Conservation (phyloP, 2,797 vertebrate genomes). For the Bradypodion pumilum region DNA sequence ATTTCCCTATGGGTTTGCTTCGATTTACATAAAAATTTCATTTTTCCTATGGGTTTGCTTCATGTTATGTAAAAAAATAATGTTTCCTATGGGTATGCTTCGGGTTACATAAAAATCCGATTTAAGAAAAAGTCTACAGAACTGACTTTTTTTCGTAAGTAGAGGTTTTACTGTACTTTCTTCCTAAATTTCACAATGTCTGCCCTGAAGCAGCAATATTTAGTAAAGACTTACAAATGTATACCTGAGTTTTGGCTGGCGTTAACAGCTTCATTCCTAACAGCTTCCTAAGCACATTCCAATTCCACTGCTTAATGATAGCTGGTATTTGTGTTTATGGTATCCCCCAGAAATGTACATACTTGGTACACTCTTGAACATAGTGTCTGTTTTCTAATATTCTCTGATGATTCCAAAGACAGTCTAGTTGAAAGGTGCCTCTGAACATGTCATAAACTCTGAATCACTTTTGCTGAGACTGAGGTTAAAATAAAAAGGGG, state of each 20-base stretch:
- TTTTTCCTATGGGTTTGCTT: too few relatives aligned
- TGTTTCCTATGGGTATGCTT: too few relatives aligned
- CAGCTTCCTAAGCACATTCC: constrained; percentile 24
- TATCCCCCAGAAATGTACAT: neutral
- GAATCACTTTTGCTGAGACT: constrained; percentile 59
- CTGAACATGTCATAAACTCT: constrained; percentile 56
- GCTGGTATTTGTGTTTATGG: constrained; percentile 13
- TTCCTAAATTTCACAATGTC: constrained; percentile 24
- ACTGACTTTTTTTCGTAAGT: too few relatives aligned
- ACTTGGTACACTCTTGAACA: constrained; percentile 51
- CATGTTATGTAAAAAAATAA: too few relatives aligned
- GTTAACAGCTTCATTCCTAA: too few relatives aligned
- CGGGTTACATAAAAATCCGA: too few relatives aligned
- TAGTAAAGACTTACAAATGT: constrained; percentile 23
- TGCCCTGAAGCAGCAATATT: constrained; percentile 9
- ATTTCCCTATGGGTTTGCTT: too few relatives aligned
- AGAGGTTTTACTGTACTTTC: too few relatives aligned
- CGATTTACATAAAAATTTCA: too few relatives aligned
- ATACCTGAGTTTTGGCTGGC: constrained; percentile 32
- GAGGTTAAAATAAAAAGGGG: constrained; percentile 68
- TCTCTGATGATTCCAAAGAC: constrained; percentile 68
- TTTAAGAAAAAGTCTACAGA: too few relatives aligned
- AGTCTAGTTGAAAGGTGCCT: constrained; percentile 52
- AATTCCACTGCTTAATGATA: constrained; percentile 13
- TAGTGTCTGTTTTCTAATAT: constrained; percentile 49